Conservation (phyloP, 1,140 invertebrate species). For the Dendrolimus kikuchii region DNA sequence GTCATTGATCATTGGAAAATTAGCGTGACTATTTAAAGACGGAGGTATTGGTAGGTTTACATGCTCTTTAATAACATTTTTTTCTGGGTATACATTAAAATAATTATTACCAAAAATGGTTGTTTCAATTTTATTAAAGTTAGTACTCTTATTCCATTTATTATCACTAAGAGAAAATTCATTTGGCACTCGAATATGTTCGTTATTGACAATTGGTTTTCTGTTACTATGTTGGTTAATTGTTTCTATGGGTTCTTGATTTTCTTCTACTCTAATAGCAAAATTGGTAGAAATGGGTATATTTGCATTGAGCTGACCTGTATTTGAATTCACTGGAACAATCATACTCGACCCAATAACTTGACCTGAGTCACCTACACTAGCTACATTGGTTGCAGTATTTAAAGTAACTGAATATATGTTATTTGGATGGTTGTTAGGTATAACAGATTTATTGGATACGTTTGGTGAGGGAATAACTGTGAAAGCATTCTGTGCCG, state of each 20-base stretch:
- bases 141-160: conserved; percentile 48
- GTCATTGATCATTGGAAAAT: conserved; percentile 66
- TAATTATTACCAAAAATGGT: conserved; percentile 21
- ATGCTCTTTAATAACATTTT: background rate
- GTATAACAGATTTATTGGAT: conserved; percentile 29
- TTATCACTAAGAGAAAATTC: conserved; percentile 40
- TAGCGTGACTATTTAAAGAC: conserved; percentile 62
- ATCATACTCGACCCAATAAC: conserved; percentile 49
- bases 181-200: conserved; percentile 20
- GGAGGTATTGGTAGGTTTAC: conserved; percentile 16
- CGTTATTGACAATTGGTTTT: conserved; percentile 30
- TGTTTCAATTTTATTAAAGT: conserved; percentile 12
- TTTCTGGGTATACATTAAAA: conserved; percentile 16
- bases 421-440: conserved; percentile 28
- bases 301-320: conserved; percentile 53
- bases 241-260: conserved; percentile 37
- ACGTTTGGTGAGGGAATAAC: conserved; percentile 25
- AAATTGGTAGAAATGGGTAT: conserved; percentile 69
- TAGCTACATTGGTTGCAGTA: conserved; percentile 46
- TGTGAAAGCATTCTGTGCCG: conserved; percentile 20
- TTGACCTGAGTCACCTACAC: conserved; percentile 27
- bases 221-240: conserved; percentile 38
- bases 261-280: conserved; percentile 66
- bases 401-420: conserved; percentile 49
- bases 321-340: conserved; percentile 34